Evolutionary conservation across 2,113 vertebrate species (phyloP).

Genomic region (Myanophis thanlyinensis): DNA sequence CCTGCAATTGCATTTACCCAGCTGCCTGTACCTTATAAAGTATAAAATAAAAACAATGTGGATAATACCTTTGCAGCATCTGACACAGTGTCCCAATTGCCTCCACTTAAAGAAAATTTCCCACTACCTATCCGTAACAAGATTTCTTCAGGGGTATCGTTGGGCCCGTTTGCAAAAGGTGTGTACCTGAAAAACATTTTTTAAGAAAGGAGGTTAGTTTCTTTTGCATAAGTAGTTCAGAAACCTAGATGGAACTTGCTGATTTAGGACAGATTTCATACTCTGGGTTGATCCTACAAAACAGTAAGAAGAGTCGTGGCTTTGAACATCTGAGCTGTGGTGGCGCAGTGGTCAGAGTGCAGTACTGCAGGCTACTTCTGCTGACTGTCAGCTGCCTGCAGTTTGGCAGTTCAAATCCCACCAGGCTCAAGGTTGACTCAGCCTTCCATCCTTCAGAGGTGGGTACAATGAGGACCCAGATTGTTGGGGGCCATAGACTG

Average conservation of each 20-base stretch:
- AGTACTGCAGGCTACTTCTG: too few species aligned
- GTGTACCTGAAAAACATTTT: constrained; percentile 78
- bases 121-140: constrained; percentile 91
- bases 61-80: constrained; percentile 92
- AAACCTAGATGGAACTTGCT: neutral
- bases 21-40: neutral
- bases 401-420: too few species aligned
- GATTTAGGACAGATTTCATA: neutral
- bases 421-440: too few species aligned
- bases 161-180: constrained; percentile 94
- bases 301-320: neutral
- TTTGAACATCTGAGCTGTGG: too few species aligned
- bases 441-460: too few species aligned
- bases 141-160: constrained; percentile 96
- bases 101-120: constrained; percentile 92
- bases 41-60: constrained; percentile 42
- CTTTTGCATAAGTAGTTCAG: neutral
- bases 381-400: too few species aligned
- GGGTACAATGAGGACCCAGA: too few species aligned
- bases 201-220: neutral
- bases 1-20: neutral
- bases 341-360: too few species aligned
- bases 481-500: too few species aligned
- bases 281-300: neutral
- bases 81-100: constrained; percentile 96